Conservation (phyloP, 2,888 invertebrate genomes). For the Lissonota sp. region DNA sequence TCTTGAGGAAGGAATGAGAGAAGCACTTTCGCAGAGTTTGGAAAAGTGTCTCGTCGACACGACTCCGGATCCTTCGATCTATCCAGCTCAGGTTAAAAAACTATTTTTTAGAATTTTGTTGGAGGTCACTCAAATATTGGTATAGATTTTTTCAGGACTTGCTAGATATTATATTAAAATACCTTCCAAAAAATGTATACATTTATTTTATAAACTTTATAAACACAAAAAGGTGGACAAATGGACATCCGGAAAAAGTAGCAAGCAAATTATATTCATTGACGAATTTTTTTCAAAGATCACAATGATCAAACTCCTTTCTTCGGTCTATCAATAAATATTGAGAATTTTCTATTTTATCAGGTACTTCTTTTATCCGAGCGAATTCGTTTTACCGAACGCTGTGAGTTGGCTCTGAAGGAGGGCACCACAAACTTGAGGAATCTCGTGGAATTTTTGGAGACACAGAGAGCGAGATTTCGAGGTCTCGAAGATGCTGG, state of each 20-base stretch:
- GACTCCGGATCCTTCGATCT: slow-evolving; percentile 75
- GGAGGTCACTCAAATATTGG: no score
- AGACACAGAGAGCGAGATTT: slow-evolving; percentile 85
- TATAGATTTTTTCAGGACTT: no score
- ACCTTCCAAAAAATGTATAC: no score
- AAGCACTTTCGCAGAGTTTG: slow-evolving; percentile 77
- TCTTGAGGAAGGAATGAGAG: slow-evolving; percentile 93
- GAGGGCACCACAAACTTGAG: slow-evolving; percentile 77
- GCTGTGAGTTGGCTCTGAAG: slow-evolving; percentile 78
- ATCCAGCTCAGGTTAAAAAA: slow-evolving; percentile 78
- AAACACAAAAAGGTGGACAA: no score
- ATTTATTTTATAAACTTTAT: no score
- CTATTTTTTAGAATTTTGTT: not conserved
- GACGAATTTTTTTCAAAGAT: no score
- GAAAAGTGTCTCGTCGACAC: slow-evolving; percentile 77
- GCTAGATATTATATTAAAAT: no score
- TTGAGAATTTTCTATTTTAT: slow-evolving; percentile 7
- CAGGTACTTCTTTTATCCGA: slow-evolving; percentile 78
- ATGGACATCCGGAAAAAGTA: no score
- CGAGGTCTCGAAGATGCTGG: slow-evolving; percentile 84
- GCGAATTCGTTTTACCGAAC: slow-evolving; percentile 79
- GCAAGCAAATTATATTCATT: no score
- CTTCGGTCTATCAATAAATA: not conserved
- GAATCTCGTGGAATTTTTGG: slow-evolving; percentile 84
- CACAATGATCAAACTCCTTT: no score